A percentile compares a stretch with the other conserved stretches of the same genome.
These are phyloP conservation scores for Synanthedon andrenaeformis DNA, from an alignment of 2,888 invertebrate species.

Conservation along the genomic window DNA sequence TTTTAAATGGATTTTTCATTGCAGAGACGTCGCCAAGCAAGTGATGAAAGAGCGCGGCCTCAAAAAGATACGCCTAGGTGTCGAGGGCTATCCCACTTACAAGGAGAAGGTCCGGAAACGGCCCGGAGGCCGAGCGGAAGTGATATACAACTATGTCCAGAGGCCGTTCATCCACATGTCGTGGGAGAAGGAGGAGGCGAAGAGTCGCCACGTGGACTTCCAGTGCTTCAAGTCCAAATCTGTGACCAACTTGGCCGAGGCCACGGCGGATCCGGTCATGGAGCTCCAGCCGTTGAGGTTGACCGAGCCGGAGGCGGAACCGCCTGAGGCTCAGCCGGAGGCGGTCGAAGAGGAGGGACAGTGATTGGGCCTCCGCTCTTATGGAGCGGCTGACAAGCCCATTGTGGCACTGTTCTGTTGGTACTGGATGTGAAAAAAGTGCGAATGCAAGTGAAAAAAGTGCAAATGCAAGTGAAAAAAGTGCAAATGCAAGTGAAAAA, in stretches of 20 bases:
- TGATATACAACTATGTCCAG: conserved; percentile 99
- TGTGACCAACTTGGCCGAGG: conserved; percentile 95
- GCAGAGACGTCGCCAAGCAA: conserved; percentile 96
- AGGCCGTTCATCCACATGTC: conserved; percentile 99
- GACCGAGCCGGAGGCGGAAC: conserved; percentile 35
- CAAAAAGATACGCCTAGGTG: conserved; percentile 98
- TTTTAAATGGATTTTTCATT: too few species aligned
- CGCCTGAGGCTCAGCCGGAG: conserved; percentile 16
- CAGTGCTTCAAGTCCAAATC: conserved; percentile 98
- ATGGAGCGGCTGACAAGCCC: conserved; percentile 18
- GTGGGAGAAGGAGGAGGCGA: conserved; percentile 99
- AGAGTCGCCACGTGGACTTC: conserved; percentile 98
- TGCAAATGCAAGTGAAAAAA: too few species aligned
- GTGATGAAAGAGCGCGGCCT: conserved; percentile 98
- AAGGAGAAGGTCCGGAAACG: conserved; percentile 98
- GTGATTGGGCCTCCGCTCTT: conserved; percentile 25
- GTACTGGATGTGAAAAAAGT: conserved; percentile 7
- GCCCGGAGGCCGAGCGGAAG: conserved; percentile 94
- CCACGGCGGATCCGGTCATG: conserved; percentile 89
- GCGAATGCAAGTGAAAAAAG: conserved; percentile 8
- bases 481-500: too few species aligned
- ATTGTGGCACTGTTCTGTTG: conserved; percentile 27
- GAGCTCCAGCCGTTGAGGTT: conserved; percentile 70
- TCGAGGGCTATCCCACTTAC: conserved; percentile 99
- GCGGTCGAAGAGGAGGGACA: conserved; percentile 23